phyloP scores from a whole-genome alignment of 2,888 invertebrate genomes.

The Thymelicus lineola region DNA sequence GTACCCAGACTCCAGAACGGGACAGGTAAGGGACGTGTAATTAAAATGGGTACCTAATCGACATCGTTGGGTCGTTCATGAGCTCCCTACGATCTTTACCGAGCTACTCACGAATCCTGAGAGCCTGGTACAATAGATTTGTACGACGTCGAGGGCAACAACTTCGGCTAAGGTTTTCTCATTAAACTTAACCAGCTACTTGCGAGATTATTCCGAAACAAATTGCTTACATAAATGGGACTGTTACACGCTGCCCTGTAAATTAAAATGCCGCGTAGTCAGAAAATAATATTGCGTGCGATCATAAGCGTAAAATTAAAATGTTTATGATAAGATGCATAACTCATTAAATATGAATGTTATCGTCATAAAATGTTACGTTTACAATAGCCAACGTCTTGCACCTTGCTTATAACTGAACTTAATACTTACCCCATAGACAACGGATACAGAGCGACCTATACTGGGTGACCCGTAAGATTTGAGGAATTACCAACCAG shows the following conservation, averaged over 20 bases:
- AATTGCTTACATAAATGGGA: slow-evolving; percentile 34
- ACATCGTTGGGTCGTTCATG: slow-evolving; percentile 29
- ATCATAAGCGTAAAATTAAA: slow-evolving; percentile 33
- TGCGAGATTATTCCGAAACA: slow-evolving; percentile 29
- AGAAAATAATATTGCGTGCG: slow-evolving; percentile 11
- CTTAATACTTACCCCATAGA: not conserved
- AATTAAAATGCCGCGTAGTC: slow-evolving; percentile 27
- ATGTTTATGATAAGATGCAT: slow-evolving; percentile 23
- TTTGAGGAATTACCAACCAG: too few species aligned
- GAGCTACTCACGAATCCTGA: slow-evolving; percentile 36
- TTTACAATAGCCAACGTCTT: slow-evolving; percentile 7
- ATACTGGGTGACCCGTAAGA: too few species aligned
- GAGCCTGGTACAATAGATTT: slow-evolving; percentile 37
- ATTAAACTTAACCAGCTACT: slow-evolving; percentile 35
- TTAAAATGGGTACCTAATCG: slow-evolving; percentile 30
- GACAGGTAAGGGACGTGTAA: slow-evolving; percentile 20
- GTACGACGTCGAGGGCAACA: slow-evolving; percentile 26
- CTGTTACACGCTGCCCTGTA: slow-evolving; percentile 24
- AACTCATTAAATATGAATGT: slow-evolving; percentile 15
- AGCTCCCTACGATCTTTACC: slow-evolving; percentile 29
- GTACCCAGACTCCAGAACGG: slow-evolving; percentile 9
- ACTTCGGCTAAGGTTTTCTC: slow-evolving; percentile 36
- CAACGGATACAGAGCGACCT: too few species aligned
- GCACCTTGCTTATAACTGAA: not conserved
- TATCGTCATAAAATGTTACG: slow-evolving; percentile 11